These are phyloP conservation scores for Tanypteryx hageni DNA, from an alignment of 2,888 invertebrate genomes.

Conservation along the genomic window DNA sequence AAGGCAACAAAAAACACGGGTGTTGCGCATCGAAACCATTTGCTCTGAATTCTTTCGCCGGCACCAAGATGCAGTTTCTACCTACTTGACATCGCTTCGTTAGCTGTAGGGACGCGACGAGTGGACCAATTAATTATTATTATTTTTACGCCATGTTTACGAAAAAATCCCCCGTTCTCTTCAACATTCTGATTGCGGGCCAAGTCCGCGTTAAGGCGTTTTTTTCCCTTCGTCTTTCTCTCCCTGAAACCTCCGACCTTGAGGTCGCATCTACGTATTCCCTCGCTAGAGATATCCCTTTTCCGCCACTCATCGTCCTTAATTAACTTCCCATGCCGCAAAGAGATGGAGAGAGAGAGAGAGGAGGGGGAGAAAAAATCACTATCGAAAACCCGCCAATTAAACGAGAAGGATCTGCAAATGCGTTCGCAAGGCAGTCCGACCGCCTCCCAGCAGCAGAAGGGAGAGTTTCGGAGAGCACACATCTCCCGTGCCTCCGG, in stretches of 20 bases:
- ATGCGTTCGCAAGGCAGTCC: background rate
- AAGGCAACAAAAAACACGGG: too few relatives aligned
- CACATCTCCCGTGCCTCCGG: background rate
- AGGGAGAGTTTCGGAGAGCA: background rate
- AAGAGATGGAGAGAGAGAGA: background rate
- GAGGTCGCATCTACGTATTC: slow-evolving; percentile 31
- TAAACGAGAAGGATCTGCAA: slow-evolving; percentile 13
- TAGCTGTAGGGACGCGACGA: too few relatives aligned
- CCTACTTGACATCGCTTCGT: too few relatives aligned
- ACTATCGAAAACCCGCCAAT: slow-evolving; percentile 15
- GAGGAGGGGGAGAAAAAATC: background rate
- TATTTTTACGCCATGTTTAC: background rate
- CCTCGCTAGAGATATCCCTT: slow-evolving; percentile 1
- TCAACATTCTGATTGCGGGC: background rate
- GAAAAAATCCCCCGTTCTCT: background rate
- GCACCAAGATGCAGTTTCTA: too few relatives aligned
- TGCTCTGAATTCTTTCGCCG: too few relatives aligned
- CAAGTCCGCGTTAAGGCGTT: background rate
- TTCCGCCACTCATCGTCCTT: slow-evolving; percentile 62
- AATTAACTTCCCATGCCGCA: slow-evolving; percentile 39
- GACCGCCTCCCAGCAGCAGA: background rate
- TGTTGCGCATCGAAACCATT: too few relatives aligned
- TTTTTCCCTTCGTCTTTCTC: background rate
- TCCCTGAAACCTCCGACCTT: background rate
- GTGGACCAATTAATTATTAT: too few relatives aligned